phyloP scores from a whole-genome alignment of 2,888 invertebrate species.

The Muscina levida region DNA sequence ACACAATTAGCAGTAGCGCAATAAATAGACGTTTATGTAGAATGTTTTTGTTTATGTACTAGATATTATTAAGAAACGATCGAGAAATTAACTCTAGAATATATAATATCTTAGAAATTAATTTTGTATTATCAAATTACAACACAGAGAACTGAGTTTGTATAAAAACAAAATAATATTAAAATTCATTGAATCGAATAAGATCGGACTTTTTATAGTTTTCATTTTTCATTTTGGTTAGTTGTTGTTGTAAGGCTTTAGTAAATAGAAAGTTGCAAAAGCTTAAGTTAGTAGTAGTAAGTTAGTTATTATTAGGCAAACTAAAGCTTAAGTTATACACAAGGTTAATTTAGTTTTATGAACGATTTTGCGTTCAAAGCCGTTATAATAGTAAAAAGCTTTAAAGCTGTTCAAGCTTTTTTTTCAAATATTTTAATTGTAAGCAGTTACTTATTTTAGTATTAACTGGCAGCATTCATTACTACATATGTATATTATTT shows the following conservation, averaged over 20 bases:
- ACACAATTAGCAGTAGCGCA: conserved; percentile 66
- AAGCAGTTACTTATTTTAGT: no score
- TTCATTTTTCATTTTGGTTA: not conserved
- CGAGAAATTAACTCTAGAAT: no score
- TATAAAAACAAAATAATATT: conserved; percentile 8
- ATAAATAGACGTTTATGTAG: conserved; percentile 65
- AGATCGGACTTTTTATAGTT: conserved; percentile 19
- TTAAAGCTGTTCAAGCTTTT: no score
- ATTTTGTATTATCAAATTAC: conserved; percentile 57
- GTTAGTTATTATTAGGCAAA: no score
- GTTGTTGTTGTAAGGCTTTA: not conserved
- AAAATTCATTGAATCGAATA: conserved; percentile 21
- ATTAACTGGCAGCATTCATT: no score
- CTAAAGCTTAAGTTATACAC: no score
- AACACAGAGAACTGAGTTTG: conserved; percentile 54
- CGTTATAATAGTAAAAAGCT: no score
- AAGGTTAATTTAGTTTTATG: no score
- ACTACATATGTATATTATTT: no score
- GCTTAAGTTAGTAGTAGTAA: not conserved
- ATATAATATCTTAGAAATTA: conserved; percentile 53
- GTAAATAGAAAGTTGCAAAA: not conserved
- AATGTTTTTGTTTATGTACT: not conserved
- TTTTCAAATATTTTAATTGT: no score
- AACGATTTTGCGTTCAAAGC: no score
- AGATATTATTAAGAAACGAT: no score